A percentile compares a stretch with the other conserved stretches of the same genome.
phyloP scores from a whole-genome alignment of 2,113 vertebrate species.

The Sturnus vulgaris region DNA sequence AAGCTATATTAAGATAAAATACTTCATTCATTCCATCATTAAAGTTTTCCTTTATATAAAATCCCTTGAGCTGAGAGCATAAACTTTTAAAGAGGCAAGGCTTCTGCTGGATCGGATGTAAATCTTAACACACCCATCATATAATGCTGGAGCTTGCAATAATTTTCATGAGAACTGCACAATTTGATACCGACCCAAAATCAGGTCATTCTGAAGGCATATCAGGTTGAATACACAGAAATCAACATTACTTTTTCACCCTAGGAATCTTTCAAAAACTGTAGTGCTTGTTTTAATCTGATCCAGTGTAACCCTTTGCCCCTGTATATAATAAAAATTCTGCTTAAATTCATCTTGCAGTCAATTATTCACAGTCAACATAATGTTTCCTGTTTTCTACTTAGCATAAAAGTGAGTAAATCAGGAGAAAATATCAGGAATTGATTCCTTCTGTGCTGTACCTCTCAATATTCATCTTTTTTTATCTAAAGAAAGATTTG shows the following conservation, averaged over 20 bases:
- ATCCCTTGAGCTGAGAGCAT: background rate
- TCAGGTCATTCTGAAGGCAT: background rate
- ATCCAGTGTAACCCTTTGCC: background rate
- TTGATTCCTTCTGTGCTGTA: background rate
- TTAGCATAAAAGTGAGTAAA: background rate
- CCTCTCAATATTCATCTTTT: background rate
- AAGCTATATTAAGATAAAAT: background rate
- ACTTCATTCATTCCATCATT: background rate
- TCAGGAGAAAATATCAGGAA: background rate
- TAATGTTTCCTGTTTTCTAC: background rate
- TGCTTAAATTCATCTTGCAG: background rate
- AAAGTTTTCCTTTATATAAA: background rate
- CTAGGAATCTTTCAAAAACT: background rate
- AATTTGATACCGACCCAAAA: background rate
- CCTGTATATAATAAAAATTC: background rate
- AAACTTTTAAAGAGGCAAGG: background rate
- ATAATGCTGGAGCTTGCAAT: background rate
- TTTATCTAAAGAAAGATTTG: background rate
- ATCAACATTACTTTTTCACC: background rate
- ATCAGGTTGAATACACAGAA: background rate
- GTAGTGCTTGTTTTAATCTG: background rate
- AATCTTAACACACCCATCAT: background rate
- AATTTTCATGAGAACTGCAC: background rate
- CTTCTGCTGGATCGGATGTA: background rate
- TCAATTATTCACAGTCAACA: background rate